Percentiles rank a stretch among this genome's conserved stretches.
These are phyloP conservation scores for Lutjanus argentimaculatus DNA, from an alignment of 2,797 vertebrate genomes.

Conservation along the genomic window DNA sequence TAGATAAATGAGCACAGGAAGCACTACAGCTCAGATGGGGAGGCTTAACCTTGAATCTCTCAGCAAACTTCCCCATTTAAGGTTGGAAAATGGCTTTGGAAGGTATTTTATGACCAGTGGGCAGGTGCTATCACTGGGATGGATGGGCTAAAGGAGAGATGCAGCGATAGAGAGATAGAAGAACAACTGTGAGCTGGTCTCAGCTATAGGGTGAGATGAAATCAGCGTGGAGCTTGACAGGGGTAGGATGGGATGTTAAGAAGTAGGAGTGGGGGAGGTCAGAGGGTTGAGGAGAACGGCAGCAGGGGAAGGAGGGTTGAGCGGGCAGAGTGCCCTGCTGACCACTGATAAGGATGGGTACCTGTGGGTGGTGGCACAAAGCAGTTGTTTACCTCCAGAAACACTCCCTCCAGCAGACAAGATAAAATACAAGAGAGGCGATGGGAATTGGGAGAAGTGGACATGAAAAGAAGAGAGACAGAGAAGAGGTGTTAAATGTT, in stretches of 20 bases:
- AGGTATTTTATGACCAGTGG: constrained; percentile 60
- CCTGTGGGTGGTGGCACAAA: constrained; percentile 58
- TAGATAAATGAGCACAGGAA: constrained; percentile 49
- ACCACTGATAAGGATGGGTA: constrained; percentile 64
- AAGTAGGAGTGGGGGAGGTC: constrained; percentile 51
- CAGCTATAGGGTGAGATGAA: constrained; percentile 58
- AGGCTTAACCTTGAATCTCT: constrained; percentile 63
- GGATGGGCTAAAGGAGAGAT: constrained; percentile 63
- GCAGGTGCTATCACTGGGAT: constrained; percentile 61
- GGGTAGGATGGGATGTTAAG: constrained; percentile 50
- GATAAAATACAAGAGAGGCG: constrained; percentile 29
- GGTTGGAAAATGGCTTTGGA: constrained; percentile 51
- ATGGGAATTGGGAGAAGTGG: not conserved
- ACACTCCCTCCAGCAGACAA: constrained; percentile 21
- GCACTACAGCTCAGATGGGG: constrained; percentile 11
- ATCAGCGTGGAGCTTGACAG: constrained; percentile 62
- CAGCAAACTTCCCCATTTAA: constrained; percentile 54
- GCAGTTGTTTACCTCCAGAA: constrained; percentile 53
- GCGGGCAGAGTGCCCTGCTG: constrained; percentile 48
- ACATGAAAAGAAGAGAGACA: not conserved
- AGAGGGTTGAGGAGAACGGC: constrained; percentile 48
- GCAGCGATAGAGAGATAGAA: constrained; percentile 55
- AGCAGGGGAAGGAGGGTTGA: constrained; percentile 18
- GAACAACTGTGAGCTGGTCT: constrained; percentile 64
- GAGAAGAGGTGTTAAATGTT: not conserved